A percentile compares a stretch with the other conserved stretches of the same genome.
Evolutionary conservation across 2,888 invertebrate species (phyloP).

Genomic region (Pristionchus arcanus): DNA sequence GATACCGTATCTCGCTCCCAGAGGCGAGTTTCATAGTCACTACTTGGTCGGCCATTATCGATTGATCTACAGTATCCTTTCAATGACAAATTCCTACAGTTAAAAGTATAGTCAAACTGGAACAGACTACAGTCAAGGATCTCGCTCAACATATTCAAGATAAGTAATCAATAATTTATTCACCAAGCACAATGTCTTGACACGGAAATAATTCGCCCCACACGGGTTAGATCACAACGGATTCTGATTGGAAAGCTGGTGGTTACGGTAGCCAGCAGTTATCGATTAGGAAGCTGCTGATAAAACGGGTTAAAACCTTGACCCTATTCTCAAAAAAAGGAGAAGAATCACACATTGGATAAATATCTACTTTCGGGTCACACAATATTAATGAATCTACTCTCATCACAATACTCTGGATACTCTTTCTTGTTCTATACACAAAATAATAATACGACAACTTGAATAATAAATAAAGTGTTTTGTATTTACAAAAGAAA

Average conservation of each 20-base stretch:
- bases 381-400: background rate
- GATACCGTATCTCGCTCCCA: slow-evolving; percentile 35
- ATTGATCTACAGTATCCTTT: background rate
- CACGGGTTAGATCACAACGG: slow-evolving; percentile 51
- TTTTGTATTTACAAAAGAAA: slow-evolving; percentile 47
- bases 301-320: slow-evolving; percentile 32
- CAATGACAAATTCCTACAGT: background rate
- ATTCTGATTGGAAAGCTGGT: slow-evolving; percentile 37
- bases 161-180: slow-evolving; percentile 38
- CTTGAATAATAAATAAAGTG: slow-evolving; percentile 4
- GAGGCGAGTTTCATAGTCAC: slow-evolving; percentile 34
- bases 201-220: slow-evolving; percentile 15
- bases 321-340: slow-evolving; percentile 35
- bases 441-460: background rate
- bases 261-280: slow-evolving; percentile 18
- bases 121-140: background rate
- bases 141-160: background rate
- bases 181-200: slow-evolving; percentile 30
- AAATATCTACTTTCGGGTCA: slow-evolving; percentile 13
- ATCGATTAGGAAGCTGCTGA: slow-evolving; percentile 37
- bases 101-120: slow-evolving; percentile 3
- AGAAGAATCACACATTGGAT: slow-evolving; percentile 32
- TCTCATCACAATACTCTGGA: slow-evolving; percentile 37
- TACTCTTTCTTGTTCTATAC: slow-evolving; percentile 31
- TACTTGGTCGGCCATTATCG: slow-evolving; percentile 38